phyloP scores from a whole-genome alignment of 2,113 vertebrate species.

The Pagrus major region DNA sequence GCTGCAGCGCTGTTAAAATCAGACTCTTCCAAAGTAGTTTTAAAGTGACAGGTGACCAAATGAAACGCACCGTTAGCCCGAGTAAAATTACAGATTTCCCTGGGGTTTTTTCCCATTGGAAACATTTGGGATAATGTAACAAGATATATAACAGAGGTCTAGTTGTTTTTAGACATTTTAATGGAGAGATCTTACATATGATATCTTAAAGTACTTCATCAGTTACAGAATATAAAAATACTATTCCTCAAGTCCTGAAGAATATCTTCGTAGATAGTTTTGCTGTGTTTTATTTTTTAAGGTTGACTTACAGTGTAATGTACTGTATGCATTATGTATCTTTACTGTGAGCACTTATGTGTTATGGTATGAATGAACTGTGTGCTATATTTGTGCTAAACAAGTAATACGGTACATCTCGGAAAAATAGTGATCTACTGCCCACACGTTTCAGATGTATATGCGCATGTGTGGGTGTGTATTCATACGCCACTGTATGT shows the following conservation, averaged over 20 bases:
- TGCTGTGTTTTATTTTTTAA: not conserved
- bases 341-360: not conserved
- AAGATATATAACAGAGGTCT: too few species aligned
- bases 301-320: not conserved
- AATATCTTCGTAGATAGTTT: not conserved
- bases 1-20: too few species aligned
- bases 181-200: too few species aligned
- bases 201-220: not conserved
- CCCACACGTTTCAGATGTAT: slow-evolving; percentile 3
- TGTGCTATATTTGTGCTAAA: not conserved
- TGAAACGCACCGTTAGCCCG: too few species aligned
- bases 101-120: too few species aligned
- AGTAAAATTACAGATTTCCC: too few species aligned
- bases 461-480: slow-evolving; percentile 9
- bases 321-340: not conserved
- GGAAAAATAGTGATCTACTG: not conserved
- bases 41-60: too few species aligned
- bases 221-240: not conserved
- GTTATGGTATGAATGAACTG: not conserved
- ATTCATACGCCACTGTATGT: not conserved
- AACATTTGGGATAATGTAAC: too few species aligned
- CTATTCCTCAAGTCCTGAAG: not conserved
- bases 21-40: too few species aligned
- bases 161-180: too few species aligned
- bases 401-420: not conserved